Evolutionary conservation across 2,888 invertebrate genomes (phyloP), one percentile per base, ranked within the genome.

Genomic region (Deladenus siricidicola): DNA sequence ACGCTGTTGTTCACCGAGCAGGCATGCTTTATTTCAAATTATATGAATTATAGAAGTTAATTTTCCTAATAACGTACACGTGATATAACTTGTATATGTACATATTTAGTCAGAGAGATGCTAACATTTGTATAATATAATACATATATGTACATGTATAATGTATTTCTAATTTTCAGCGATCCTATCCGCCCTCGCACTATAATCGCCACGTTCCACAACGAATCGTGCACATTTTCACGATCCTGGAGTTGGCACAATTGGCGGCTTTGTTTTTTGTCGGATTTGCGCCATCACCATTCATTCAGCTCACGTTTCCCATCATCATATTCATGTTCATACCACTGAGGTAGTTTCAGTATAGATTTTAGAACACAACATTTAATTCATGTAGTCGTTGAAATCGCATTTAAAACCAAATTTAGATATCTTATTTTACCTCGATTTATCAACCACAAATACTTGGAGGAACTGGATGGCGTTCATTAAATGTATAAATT

Each of bases 1-100:
- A 74, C 82, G 29, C 79, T 85, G 1, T 78, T 85, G 24, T 82
- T 85, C 69, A 84, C 83, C 64, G 84, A 84, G 77, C 84, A 84
- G 80, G 83, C 83, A 24, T n/a, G n/a, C n/a, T n/a, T n/a, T n/a
- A n/a, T n/a, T n/a, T n/a, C n/a, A n/a, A n/a, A n/a, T n/a, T n/a
- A n/a, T n/a, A n/a, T n/a, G n/a, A n/a, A n/a, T n/a, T n/a, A n/a
- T n/a, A n/a, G n/a, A n/a, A n/a, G n/a, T n/a, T n/a, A n/a, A n/a
- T n/a, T n/a, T n/a, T n/a, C n/a, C n/a, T n/a, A n/a, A n/a, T n/a
- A n/a, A n/a, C n/a, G n/a, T n/a, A n/a, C n/a, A n/a, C n/a, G n/a
- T n/a, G n/a, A n/a, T n/a, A n/a, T n/a, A n/a, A n/a, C n/a, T n/a
- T n/a, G n/a, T n/a, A n/a, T n/a, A n/a, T n/a, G n/a, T n/a, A n/a